Evolutionary conservation across 23 tunicate species (phyloP).

Genomic region (Diplosoma virens): DNA sequence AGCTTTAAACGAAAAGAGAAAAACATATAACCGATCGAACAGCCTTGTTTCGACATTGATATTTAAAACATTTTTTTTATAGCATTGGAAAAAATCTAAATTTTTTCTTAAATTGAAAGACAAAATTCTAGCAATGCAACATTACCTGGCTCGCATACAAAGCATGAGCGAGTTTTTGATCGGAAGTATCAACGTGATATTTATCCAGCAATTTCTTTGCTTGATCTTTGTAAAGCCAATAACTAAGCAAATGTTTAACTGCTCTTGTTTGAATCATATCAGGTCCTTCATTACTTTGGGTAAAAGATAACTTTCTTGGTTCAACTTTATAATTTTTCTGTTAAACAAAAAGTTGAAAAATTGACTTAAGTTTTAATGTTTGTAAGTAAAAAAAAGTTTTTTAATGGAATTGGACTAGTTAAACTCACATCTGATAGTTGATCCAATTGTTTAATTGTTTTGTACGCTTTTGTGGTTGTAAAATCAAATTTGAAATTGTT

Average conservation of each 20-base stretch:
- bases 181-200: slow-evolving; percentile 69
- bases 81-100: too few relatives aligned
- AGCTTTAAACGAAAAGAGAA: not conserved
- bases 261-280: slow-evolving; percentile 44
- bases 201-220: slow-evolving; percentile 93
- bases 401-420: too few relatives aligned
- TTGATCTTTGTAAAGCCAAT: slow-evolving; percentile 78
- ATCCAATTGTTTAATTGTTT: slow-evolving; percentile 33
- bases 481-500: slow-evolving; percentile 58
- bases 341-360: not conserved
- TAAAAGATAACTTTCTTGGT: slow-evolving; percentile 42
- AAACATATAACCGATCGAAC: not conserved
- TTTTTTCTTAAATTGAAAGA: too few relatives aligned
- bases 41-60: too few relatives aligned
- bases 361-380: too few relatives aligned
- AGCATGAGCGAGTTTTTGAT: slow-evolving; percentile 67
- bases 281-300: slow-evolving; percentile 63
- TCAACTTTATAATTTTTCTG: slow-evolving; percentile 57
- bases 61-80: too few relatives aligned
- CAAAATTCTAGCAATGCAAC: not conserved
- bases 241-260: slow-evolving; percentile 75
- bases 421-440: slow-evolving; percentile 71
- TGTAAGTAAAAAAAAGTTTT: too few relatives aligned
- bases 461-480: slow-evolving; percentile 64
- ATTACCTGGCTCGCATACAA: slow-evolving; percentile 71